Percentiles rank a stretch among this genome's conserved stretches.
phyloP scores from a whole-genome alignment of 2,888 invertebrate species.

The Ferdinandea cuprea region DNA sequence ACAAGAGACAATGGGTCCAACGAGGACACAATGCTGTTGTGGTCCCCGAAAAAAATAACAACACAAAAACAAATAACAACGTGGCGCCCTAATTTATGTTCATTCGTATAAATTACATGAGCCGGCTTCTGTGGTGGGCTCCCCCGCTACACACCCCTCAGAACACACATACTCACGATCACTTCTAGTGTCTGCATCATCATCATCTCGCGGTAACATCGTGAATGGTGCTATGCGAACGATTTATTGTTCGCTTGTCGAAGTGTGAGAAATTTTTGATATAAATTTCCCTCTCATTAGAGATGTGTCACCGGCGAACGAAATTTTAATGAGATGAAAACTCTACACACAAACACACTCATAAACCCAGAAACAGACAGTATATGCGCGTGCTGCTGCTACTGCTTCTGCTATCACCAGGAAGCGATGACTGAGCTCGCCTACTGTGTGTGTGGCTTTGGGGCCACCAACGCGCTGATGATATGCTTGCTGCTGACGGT shows the following conservation, averaged over 20 bases:
- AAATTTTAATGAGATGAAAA: conserved; percentile 75
- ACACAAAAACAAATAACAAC: conserved; percentile 74
- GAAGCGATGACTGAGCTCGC: conserved; percentile 48
- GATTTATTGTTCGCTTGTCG: conserved; percentile 80
- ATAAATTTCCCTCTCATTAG: conserved; percentile 75
- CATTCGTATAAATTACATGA: conserved; percentile 63
- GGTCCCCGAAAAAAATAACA: conserved; percentile 50
- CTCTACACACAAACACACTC: conserved; percentile 29
- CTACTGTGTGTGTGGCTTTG: conserved; percentile 15
- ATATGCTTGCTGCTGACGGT: conserved; percentile 9
- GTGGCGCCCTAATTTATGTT: conserved; percentile 74
- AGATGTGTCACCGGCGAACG: conserved; percentile 73
- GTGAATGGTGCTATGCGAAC: conserved; percentile 42
- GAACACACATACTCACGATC: background rate
- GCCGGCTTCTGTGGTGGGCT: conserved; percentile 52
- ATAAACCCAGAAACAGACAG: background rate
- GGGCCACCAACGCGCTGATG: conserved; percentile 64
- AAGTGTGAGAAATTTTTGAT: conserved; percentile 82
- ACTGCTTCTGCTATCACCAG: conserved; percentile 41
- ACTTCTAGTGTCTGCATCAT: background rate
- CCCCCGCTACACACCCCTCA: conserved; percentile 18
- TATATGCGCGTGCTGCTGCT: no score
- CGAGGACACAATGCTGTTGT: conserved; percentile 57
- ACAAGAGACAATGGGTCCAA: conserved; percentile 70
- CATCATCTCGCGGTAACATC: background rate